phyloP scores from a whole-genome alignment of 2,888 invertebrate species.

The Drosophila pseudotalamancana region DNA sequence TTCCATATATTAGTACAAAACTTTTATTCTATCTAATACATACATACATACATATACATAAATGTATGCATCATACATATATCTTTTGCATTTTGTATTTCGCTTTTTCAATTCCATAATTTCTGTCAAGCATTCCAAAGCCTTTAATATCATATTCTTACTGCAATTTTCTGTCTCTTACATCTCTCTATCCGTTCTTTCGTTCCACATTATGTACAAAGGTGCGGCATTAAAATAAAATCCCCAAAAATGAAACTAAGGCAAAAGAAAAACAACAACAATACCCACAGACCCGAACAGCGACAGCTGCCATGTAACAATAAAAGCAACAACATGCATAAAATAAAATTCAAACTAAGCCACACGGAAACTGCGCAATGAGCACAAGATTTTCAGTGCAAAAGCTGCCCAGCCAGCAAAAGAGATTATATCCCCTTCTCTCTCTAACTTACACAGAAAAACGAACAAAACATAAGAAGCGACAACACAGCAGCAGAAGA shows the following conservation, averaged over 20 bases:
- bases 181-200: background rate
- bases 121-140: constrained; percentile 8
- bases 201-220: constrained; percentile 15
- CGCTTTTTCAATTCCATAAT: background rate
- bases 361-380: constrained; percentile 76
- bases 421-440: constrained; percentile 48
- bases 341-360: constrained; percentile 64
- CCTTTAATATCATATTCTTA: constrained; percentile 9
- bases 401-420: constrained; percentile 45
- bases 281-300: background rate
- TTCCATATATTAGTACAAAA: background rate
- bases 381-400: constrained; percentile 56
- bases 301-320: constrained; percentile 24
- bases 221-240: constrained; percentile 52
- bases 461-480: constrained; percentile 50
- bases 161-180: constrained; percentile 5
- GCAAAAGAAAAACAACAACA: constrained; percentile 14
- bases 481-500: constrained; percentile 23
- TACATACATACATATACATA: no score
- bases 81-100: background rate
- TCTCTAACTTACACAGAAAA: constrained; percentile 16
- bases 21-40: no score
- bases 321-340: constrained; percentile 13
- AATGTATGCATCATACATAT: background rate
- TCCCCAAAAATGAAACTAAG: constrained; percentile 23